phyloP scores from a whole-genome alignment of 2,888 invertebrate species.

The Leptinotarsa peninsularis region DNA sequence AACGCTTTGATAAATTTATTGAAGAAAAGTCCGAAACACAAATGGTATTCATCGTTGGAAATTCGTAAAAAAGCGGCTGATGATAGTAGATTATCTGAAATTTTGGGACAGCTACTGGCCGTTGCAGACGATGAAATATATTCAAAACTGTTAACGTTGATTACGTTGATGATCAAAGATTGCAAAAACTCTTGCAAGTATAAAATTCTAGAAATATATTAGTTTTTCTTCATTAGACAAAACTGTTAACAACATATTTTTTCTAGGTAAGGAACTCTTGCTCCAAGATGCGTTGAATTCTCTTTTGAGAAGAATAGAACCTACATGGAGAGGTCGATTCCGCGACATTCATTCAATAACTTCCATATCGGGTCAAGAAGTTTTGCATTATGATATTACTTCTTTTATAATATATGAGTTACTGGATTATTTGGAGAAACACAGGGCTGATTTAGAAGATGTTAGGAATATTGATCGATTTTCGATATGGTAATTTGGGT shows the following conservation, averaged over 20 bases:
- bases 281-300: constrained; percentile 58
- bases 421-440: constrained; percentile 35
- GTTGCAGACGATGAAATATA: constrained; percentile 57
- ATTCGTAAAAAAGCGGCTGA: constrained; percentile 55
- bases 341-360: constrained; percentile 42
- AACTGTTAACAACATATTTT: not conserved
- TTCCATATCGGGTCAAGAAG: constrained; percentile 26
- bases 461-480: constrained; percentile 16
- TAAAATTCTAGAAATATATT: not conserved
- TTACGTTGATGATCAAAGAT: constrained; percentile 53
- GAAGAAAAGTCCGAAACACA: constrained; percentile 29
- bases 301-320: constrained; percentile 61
- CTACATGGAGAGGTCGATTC: constrained; percentile 54
- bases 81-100: constrained; percentile 61
- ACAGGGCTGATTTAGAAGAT: constrained; percentile 30
- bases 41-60: constrained; percentile 45
- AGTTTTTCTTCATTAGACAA: not conserved
- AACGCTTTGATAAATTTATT: constrained; percentile 23
- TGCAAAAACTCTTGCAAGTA: constrained; percentile 59
- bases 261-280: constrained; percentile 61
- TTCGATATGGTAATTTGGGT: constrained; percentile 18
- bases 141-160: constrained; percentile 56
- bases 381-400: constrained; percentile 41
- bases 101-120: constrained; percentile 58
- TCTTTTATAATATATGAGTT: constrained; percentile 47